Evolutionary conservation across 2,113 vertebrate genomes (phyloP).

Genomic region (Gnathochromis pfefferi): DNA sequence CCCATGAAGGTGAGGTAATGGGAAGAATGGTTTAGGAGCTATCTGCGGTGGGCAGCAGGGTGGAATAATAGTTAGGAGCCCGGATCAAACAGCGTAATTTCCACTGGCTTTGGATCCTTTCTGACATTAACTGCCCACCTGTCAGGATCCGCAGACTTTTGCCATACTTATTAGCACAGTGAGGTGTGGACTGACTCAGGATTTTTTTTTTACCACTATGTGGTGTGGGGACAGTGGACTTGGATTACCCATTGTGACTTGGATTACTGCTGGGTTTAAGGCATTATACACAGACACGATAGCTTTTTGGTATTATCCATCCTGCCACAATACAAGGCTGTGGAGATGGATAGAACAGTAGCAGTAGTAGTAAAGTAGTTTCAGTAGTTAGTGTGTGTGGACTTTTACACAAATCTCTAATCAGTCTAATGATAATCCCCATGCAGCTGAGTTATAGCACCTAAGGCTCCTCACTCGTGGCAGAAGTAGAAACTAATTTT

Average conservation of each 20-base stretch:
- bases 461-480: background rate
- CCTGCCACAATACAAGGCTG: background rate
- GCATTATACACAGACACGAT: background rate
- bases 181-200: background rate
- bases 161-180: slow-evolving; percentile 1
- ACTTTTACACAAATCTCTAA: background rate
- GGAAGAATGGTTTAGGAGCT: slow-evolving; percentile 33
- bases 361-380: background rate
- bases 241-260: background rate
- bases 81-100: slow-evolving; percentile 26
- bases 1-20: slow-evolving; percentile 52
- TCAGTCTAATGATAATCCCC: background rate
- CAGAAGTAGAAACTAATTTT: background rate
- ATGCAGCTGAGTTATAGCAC: background rate
- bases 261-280: background rate
- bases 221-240: background rate
- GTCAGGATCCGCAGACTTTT: background rate
- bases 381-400: background rate
- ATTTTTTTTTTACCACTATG: background rate
- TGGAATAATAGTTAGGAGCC: slow-evolving; percentile 26
- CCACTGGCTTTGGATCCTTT: background rate
- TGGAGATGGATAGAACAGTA: background rate
- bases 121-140: slow-evolving; percentile 34
- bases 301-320: background rate
- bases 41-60: slow-evolving; percentile 6